Base-by-base conservation (phyloP, 2,797 vertebrate genomes). In the Eulemur coronatus region DNA sequence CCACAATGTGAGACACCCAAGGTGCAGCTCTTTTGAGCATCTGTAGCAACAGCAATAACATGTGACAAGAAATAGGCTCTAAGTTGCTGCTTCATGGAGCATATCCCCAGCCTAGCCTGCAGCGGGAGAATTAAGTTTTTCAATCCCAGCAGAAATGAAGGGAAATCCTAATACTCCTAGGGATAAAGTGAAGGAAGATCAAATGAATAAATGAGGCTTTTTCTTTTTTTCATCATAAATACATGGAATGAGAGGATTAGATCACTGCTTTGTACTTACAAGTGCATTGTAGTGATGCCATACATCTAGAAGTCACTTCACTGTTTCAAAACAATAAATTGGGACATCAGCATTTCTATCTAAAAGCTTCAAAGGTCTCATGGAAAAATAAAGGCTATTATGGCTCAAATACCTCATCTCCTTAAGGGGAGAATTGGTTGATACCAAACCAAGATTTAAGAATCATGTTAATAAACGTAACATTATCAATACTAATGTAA, bases 111-210 rank as follows among this genome's bases (percentile, higher is more conserved):
- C 97, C 87, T 92, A 96, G 94, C 97, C 96, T 96, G 97, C 93
- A 98, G 96, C 96, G 96, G 89, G 73, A 97, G 95, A 98, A 97
- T 93, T 97, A 97, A 96, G 96, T 78, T 96, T 97, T 90, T 81
- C 92, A 97, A 9, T 95, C 55, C 96, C 97, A 89, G 92, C 84
- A 98, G 98, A 97, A 93, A 97, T 97, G 96, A 98, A 97, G 97
- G 90, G 94, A 97, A 98, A 96, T 15, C 3, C 55, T 96, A 90
- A 84, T 88, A 87, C 61, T 97, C 59, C 48, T 84, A 96, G 26
- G 63, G 67, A 61, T 96, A 94, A 97, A 98, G 89, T 0, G n/a
- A 55, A 95, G 81, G 5, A 85, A 28, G 57, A 95, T 73, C 80
- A 88, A 91, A 93, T 72, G 1, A 28, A 33, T 43, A 95, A 96